Evolutionary conservation across 2,113 vertebrate genomes (phyloP), one percentile per base, ranked within the genome.

Genomic region (Narcine bancroftii): DNA sequence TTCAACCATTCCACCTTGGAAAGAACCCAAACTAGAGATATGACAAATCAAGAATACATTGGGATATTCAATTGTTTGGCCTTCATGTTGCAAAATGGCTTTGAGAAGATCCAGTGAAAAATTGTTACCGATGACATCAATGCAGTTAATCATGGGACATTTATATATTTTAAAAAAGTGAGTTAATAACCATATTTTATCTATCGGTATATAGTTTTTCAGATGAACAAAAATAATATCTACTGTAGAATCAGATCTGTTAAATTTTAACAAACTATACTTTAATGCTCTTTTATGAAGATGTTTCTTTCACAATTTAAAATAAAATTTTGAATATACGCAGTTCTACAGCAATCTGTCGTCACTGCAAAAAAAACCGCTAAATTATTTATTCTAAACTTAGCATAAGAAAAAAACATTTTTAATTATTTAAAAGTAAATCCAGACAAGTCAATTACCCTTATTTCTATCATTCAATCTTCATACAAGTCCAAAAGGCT

Each of bases 401-500:
- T 15, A 63, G 33, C 39, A 11, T 21, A 65, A 45, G 36, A 89
- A 65, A 63, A 79, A 21, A 26, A 29, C 3, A 63, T 63, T 63
- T 89, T 36, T 63, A 33, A 65, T 85, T n/a, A 89, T 63, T 89
- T 89, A 87, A 87, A 87, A 87, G 53, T 60, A 89, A 89, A 60
- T 89, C 83, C 36, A 89, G 83, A 53, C 47, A 60, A 63, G 33
- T 39, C 56, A 15, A 39, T 89, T n/a, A 89, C 19, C 53, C 7
- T 89, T 63, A 6, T 63, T 36, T 50, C 13, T 9, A 11, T 2
- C 19, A 1, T 56, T 89, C 24, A 21, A 6, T 39, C 83, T 89
- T 19, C n/a, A 63, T 9, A 6, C 36, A 53, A 2, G 2, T 63
- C n/a, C 17, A 19, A 36, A 33, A 63, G 53, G 83, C 83, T 87